Percentiles rank a stretch among this genome's conserved stretches.
These are phyloP conservation scores for Alethe diademata DNA, from an alignment of 2,113 vertebrate genomes.

Conservation along the genomic window DNA sequence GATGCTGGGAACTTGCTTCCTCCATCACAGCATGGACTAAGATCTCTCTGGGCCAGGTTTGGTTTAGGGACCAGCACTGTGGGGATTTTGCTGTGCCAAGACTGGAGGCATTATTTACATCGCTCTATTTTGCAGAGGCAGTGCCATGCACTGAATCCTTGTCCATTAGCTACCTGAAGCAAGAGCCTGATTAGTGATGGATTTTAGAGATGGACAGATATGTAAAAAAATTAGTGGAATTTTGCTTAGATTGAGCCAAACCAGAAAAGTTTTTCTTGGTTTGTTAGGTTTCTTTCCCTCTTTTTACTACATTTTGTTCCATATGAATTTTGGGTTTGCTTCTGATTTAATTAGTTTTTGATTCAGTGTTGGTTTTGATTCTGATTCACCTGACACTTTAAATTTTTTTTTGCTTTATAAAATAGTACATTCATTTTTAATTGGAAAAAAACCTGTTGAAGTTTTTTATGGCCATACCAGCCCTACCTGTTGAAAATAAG, in stretches of 20 bases:
- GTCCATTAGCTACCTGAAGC: not conserved
- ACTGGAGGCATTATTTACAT: not conserved
- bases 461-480: not conserved
- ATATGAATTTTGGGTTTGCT: not conserved
- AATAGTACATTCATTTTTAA: not conserved
- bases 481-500: not conserved
- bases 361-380: not conserved
- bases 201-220: not conserved
- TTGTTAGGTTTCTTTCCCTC: not conserved
- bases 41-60: not conserved
- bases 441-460: not conserved
- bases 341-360: not conserved
- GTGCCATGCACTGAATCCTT: not conserved
- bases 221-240: not conserved
- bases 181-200: not conserved
- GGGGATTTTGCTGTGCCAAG: not conserved
- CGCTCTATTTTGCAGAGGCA: not conserved
- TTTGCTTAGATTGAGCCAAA: not conserved
- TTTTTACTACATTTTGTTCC: not conserved
- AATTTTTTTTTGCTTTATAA: not conserved
- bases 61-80: not conserved
- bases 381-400: not conserved
- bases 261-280: not conserved
- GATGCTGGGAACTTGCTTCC: not conserved
- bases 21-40: not conserved